Base-by-base conservation (phyloP, 2,113 vertebrate genomes). In the Tupaia chinensis region DNA sequence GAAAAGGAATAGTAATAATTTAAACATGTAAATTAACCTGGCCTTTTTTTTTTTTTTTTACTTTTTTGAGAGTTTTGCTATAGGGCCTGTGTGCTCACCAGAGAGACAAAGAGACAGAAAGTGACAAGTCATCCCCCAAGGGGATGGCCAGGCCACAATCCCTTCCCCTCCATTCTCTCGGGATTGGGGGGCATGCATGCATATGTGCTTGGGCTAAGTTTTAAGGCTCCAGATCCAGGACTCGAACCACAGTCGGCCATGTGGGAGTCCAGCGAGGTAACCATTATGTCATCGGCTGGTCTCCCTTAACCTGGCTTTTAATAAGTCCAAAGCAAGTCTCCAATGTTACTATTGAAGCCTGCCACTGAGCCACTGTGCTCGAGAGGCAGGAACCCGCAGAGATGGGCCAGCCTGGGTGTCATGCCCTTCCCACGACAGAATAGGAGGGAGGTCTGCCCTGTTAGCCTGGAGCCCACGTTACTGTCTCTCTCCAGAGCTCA, bases 401-500 rank as follows among this genome's bases (percentile, higher is more conserved):
- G 13, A 63, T 22, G 0, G n/a, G 7, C 44, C 25, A 65, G 19
- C 13, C 9, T 86, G 78, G 14, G 60, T 83, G 32, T 86, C 58
- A 0, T 13, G 53, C 87, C 65, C 3, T 73, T 92, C n/a, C 32
- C 23, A 44, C 79, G 60, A 79, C 0, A 27, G n/a, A 83, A 29
- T 15, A 19, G 85, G 74, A 88, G 58, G 17, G 44, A 70, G 15
- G 72, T 72, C 56, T 60, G 9, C 86, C 87, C 27, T 68, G 61
- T 81, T 89, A 68, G 27, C 14, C 29, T 56, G 32, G 27, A 9
- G 3, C 54, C 66, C 84, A 20, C 54, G 2, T 77, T 56, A 23
- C 53, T 69, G 94, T 96, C 82, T 25, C 77, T 95, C 92, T 66
- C 44, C 63, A 93, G 78, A 56, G 93, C 74, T 95, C 79, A 56